Percentiles rank a stretch among this genome's conserved stretches.
phyloP scores from a whole-genome alignment of 1,140 invertebrate genomes.

The Dinoponera quadriceps region DNA sequence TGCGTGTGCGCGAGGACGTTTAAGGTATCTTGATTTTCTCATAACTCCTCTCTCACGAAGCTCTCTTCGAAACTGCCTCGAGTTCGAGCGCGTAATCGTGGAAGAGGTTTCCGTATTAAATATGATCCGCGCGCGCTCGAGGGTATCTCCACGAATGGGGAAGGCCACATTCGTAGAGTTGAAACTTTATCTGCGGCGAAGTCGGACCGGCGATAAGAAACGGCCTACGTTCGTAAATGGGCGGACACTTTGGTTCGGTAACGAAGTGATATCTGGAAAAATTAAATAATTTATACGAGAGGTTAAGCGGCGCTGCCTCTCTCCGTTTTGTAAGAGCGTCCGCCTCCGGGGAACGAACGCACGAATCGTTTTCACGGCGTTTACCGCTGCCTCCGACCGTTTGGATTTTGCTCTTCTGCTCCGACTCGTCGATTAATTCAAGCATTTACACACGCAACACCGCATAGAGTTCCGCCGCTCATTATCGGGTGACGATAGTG shows the following conservation, averaged over 20 bases:
- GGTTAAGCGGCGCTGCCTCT: background rate
- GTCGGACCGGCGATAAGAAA: constrained; percentile 63
- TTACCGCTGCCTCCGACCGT: background rate
- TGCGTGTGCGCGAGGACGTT: too few relatives aligned
- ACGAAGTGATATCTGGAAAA: constrained; percentile 39
- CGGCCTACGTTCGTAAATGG: constrained; percentile 42
- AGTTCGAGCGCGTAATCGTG: constrained; percentile 1
- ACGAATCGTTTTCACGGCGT: constrained; percentile 2
- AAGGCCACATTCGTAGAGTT: constrained; percentile 67
- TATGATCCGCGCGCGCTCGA: background rate
- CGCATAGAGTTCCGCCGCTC: background rate
- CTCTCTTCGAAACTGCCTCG: background rate
- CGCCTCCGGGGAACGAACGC: background rate
- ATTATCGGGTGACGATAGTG: constrained; percentile 19
- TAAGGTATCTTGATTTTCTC: background rate
- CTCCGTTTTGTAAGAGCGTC: background rate
- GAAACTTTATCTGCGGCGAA: constrained; percentile 67
- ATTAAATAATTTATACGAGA: constrained; percentile 48
- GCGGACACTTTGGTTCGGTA: constrained; percentile 44
- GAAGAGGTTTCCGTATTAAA: constrained; percentile 7
- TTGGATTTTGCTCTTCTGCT: background rate
- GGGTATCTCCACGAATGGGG: background rate
- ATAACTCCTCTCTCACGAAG: background rate
- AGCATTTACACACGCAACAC: background rate
- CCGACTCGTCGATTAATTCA: constrained; percentile 5